Conservation (phyloP, 1,140 invertebrate species). For the Meloidogyne hapla region DNA sequence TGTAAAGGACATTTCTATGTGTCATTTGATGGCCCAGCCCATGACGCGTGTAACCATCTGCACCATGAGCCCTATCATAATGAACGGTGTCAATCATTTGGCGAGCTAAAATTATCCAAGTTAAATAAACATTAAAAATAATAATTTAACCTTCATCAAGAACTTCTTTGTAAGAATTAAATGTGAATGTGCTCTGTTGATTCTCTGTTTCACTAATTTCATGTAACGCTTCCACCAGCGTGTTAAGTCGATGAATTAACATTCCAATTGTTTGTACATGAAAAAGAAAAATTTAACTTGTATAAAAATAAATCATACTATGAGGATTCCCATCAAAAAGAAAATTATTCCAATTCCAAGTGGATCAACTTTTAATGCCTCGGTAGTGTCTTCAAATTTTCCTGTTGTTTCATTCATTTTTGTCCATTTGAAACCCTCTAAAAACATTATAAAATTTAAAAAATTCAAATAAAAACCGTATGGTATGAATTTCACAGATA, state of each 20-base stretch:
- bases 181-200: constrained; percentile 14
- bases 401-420: constrained; percentile 61
- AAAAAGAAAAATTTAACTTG: background rate
- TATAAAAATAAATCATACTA: constrained; percentile 60
- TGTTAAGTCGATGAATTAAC: constrained; percentile 67
- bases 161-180: constrained; percentile 40
- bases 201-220: constrained; percentile 51
- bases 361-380: constrained; percentile 65
- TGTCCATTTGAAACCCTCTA: constrained; percentile 55
- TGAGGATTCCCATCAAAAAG: constrained; percentile 65
- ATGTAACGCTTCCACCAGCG: constrained; percentile 60
- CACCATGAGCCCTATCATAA: constrained; percentile 52
- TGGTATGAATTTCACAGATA: constrained; percentile 57
- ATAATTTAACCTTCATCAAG: constrained; percentile 40
- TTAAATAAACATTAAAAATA: constrained; percentile 9
- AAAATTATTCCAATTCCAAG: constrained; percentile 67
- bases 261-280: constrained; percentile 64
- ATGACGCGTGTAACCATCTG: constrained; percentile 49
- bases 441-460: background rate
- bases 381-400: constrained; percentile 53
- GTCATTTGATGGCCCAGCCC: constrained; percentile 25
- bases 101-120: constrained; percentile 49
- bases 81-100: constrained; percentile 50
- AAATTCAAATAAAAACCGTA: constrained; percentile 38
- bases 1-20: constrained; percentile 33